Evolutionary conservation across 2,113 vertebrate species (phyloP).

Genomic region (Pyxicephalus adspersus): DNA sequence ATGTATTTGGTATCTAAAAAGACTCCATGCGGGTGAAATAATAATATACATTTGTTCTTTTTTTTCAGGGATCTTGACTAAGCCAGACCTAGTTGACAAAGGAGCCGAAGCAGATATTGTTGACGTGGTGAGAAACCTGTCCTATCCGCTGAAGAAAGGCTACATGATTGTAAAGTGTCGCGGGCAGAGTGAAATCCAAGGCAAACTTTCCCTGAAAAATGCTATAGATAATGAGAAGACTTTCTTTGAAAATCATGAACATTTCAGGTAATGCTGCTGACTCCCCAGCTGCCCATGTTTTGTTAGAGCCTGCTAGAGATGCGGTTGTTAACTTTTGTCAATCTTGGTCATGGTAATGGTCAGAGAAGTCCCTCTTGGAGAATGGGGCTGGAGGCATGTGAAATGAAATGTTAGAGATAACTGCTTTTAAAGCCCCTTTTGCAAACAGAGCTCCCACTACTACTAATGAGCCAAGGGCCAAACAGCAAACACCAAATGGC

Average conservation of each 20-base stretch:
- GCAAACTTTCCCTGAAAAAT: slow-evolving; percentile 71
- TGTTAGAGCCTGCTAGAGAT: background rate
- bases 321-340: background rate
- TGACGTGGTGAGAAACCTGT: slow-evolving; percentile 74
- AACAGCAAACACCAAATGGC: too few relatives aligned
- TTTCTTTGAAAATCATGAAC: slow-evolving; percentile 77
- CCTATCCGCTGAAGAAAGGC: slow-evolving; percentile 82
- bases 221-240: slow-evolving; percentile 75
- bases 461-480: too few relatives aligned
- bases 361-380: too few relatives aligned
- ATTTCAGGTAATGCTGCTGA: slow-evolving; percentile 72
- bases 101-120: slow-evolving; percentile 78
- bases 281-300: too few relatives aligned
- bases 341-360: background rate
- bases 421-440: too few relatives aligned
- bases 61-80: slow-evolving; percentile 84
- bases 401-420: too few relatives aligned
- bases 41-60: background rate
- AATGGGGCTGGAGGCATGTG: too few relatives aligned
- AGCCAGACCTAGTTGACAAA: slow-evolving; percentile 87
- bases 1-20: too few relatives aligned
- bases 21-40: too few relatives aligned
- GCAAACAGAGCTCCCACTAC: too few relatives aligned
- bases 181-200: slow-evolving; percentile 77
- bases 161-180: slow-evolving; percentile 90